Conservation (phyloP, 2,797 vertebrate genomes). For the Rhinoraja longicauda region DNA sequence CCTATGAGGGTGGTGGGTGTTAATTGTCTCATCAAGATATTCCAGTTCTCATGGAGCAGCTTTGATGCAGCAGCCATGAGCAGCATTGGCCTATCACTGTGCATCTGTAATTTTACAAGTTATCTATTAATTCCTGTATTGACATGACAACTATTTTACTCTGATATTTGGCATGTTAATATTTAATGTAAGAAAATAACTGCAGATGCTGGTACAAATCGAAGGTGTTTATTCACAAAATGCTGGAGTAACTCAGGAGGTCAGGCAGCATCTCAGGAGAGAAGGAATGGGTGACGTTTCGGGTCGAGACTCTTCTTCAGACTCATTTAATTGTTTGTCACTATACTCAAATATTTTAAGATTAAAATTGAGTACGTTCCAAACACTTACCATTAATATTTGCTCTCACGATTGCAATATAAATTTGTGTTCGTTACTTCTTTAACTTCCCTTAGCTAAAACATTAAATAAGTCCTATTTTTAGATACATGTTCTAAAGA, state of each 20-base stretch:
- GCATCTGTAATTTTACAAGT: not conserved
- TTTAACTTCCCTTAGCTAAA: not conserved
- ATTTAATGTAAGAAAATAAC: too few species aligned
- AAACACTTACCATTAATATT: not conserved
- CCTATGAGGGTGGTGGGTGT: too few species aligned
- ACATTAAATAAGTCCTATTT: not conserved
- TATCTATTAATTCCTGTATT: not conserved
- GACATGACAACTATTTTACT: not conserved
- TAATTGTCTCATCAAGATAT: not conserved
- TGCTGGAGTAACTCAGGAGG: too few species aligned
- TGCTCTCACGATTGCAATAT: not conserved
- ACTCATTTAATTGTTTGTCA: not conserved
- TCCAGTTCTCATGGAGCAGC: not conserved
- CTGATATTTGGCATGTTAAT: not conserved
- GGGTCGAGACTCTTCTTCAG: too few species aligned
- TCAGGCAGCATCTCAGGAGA: too few species aligned
- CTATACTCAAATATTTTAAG: not conserved
- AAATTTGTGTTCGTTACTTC: not conserved
- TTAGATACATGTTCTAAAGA: not conserved
- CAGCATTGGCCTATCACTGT: not conserved
- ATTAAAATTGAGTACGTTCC: not conserved
- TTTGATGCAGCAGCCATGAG: too few species aligned
- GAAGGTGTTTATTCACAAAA: too few species aligned
- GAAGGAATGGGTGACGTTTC: too few species aligned
- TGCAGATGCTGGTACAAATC: too few species aligned